Percentiles rank a stretch among this genome's conserved stretches.
These are phyloP conservation scores for Caenorhabditis brenneri DNA, from an alignment of 1,140 invertebrate species.

Conservation along the genomic window DNA sequence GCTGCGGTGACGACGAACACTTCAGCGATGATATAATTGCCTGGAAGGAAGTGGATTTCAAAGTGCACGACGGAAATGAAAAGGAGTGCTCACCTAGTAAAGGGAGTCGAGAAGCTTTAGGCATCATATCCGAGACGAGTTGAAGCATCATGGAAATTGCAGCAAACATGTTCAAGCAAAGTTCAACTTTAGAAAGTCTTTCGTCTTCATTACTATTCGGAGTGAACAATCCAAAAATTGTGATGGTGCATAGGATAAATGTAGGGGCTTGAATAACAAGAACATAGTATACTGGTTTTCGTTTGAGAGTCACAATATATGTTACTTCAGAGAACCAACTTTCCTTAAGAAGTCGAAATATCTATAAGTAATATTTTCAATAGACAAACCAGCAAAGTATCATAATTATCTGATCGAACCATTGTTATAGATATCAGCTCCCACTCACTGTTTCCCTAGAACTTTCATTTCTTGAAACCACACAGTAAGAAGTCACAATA, in stretches of 20 bases:
- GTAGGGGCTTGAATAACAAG: conserved; percentile 53
- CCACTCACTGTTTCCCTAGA: conserved; percentile 55
- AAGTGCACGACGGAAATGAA: not conserved
- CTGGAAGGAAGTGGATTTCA: not conserved
- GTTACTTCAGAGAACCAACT: conserved; percentile 27
- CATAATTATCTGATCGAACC: not conserved
- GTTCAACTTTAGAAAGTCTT: conserved; percentile 39
- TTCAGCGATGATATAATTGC: conserved; percentile 50
- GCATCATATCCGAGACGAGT: conserved; percentile 54
- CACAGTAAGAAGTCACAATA: not conserved
- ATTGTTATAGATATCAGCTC: conserved; percentile 26
- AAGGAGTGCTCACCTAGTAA: conserved; percentile 12
- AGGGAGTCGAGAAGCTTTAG: conserved; percentile 50
- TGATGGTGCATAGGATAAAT: conserved; percentile 45
- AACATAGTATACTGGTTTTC: conserved; percentile 52
- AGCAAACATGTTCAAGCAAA: conserved; percentile 52
- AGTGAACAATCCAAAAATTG: conserved; percentile 52
- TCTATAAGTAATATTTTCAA: not conserved
- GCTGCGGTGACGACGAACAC: conserved; percentile 46
- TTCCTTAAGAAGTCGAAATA: not conserved
- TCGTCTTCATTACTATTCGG: conserved; percentile 46
- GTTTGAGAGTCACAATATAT: conserved; percentile 26
- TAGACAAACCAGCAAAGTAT: not conserved
- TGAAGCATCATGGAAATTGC: conserved; percentile 53
- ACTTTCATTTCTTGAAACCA: not conserved